These are phyloP conservation scores for Cerceris ruficornis DNA, from an alignment of 2,888 invertebrate species.

Conservation along the genomic window DNA sequence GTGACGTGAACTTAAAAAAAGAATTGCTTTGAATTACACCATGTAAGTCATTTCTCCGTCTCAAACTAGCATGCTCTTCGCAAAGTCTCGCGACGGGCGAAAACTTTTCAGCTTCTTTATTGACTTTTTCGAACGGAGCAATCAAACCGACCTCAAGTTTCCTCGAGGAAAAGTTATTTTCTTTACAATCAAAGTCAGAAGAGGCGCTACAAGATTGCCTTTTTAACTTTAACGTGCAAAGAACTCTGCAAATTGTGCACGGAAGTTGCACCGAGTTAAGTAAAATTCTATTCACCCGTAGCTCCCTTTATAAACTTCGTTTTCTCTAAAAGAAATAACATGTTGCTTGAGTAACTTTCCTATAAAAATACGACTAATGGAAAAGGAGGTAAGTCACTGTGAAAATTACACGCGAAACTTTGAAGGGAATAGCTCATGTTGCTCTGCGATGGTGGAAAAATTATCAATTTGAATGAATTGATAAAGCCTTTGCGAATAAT, in stretches of 20 bases:
- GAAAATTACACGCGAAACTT: no score
- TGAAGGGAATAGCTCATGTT: no score
- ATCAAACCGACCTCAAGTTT: not conserved
- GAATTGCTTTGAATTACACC: no score
- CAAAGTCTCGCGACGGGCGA: not conserved
- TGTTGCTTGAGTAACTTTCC: no score
- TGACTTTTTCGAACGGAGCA: constrained; percentile 4
- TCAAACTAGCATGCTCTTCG: not conserved
- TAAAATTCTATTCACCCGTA: not conserved
- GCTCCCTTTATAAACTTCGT: not conserved
- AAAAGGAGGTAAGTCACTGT: no score
- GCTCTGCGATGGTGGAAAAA: no score
- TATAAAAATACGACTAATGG: no score
- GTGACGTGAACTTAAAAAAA: no score
- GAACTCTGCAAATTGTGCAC: not conserved
- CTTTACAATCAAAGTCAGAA: not conserved
- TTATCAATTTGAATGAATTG: no score
- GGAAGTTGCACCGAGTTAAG: not conserved
- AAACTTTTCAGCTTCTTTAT: not conserved
- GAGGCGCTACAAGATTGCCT: not conserved
- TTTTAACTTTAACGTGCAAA: not conserved
- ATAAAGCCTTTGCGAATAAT: no score
- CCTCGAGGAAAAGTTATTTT: constrained; percentile 9
- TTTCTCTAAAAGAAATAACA: no score
- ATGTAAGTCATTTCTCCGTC: no score